Evolutionary conservation across 2,113 vertebrate species (phyloP).

Genomic region (Sphaerodactylus townsendi): DNA sequence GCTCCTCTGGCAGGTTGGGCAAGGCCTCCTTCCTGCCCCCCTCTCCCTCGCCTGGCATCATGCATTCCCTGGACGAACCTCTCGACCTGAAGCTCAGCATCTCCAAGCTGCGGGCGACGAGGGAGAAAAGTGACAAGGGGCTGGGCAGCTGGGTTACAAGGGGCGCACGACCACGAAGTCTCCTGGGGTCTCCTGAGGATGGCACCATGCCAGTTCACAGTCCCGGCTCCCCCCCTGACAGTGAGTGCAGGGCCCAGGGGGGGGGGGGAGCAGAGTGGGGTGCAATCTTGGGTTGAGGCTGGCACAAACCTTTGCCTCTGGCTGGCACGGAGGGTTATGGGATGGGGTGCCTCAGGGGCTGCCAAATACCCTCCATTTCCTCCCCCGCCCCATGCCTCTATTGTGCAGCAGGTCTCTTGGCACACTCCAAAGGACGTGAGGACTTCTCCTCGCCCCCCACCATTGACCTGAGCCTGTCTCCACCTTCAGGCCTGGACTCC

Average conservation of each 20-base stretch:
- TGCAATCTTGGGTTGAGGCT: not conserved
- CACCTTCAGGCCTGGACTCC: conserved; percentile 72
- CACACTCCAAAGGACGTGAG: conserved; percentile 74
- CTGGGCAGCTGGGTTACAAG: too few species aligned
- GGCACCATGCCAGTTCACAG: conserved; percentile 72
- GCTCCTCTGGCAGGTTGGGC: not conserved
- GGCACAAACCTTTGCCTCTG: not conserved
- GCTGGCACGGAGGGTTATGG: not conserved
- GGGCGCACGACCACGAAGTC: too few species aligned
- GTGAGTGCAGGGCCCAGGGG: conserved; percentile 57
- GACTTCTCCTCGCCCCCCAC: conserved; percentile 78
- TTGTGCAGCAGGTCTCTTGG: conserved; percentile 65
- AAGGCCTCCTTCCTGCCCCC: not conserved
- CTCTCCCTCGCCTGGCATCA: conserved; percentile 55
- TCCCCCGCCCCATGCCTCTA: not conserved
- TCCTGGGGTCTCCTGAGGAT: too few species aligned
- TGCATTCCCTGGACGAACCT: conserved; percentile 96
- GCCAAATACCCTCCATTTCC: not conserved
- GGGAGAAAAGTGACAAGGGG: conserved; percentile 72
- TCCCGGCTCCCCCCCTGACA: conserved; percentile 78
- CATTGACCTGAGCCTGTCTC: conserved; percentile 91
- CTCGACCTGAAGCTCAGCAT: conserved; percentile 92
- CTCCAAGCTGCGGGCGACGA: conserved; percentile 79
- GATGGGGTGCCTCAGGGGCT: not conserved
- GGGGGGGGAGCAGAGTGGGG: too few species aligned